Evolutionary conservation across 2,113 vertebrate genomes (phyloP).

Genomic region (Struthio camelus): DNA sequence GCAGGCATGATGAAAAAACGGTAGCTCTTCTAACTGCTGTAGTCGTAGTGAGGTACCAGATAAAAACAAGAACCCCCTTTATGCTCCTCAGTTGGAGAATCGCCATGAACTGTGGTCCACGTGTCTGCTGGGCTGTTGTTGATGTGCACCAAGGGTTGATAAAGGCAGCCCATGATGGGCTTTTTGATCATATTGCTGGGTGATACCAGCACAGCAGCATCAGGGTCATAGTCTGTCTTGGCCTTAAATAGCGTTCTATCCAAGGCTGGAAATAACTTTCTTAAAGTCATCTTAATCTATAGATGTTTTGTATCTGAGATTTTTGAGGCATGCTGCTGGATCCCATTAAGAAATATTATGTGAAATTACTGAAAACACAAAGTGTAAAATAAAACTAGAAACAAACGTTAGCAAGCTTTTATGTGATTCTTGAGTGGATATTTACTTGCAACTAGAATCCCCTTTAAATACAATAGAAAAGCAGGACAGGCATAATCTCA

Average conservation of each 20-base stretch:
- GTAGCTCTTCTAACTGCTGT: background rate
- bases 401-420: background rate
- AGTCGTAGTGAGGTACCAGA: rapidly evolving
- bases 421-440: background rate
- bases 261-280: background rate
- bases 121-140: background rate
- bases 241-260: background rate
- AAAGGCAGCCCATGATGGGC: background rate
- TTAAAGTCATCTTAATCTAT: background rate
- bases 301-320: background rate
- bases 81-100: background rate
- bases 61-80: background rate
- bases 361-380: background rate
- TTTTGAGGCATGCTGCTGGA: background rate
- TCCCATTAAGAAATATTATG: background rate
- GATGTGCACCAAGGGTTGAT: background rate
- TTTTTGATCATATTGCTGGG: background rate
- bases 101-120: background rate
- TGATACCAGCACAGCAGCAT: background rate
- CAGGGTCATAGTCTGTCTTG: background rate
- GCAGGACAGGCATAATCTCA: background rate
- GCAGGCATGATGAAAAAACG: background rate
- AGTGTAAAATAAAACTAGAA: background rate
- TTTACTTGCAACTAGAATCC: background rate
- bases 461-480: background rate